phyloP scores from a whole-genome alignment of 2,888 invertebrate genomes.

The Iphiclides podalirius region DNA sequence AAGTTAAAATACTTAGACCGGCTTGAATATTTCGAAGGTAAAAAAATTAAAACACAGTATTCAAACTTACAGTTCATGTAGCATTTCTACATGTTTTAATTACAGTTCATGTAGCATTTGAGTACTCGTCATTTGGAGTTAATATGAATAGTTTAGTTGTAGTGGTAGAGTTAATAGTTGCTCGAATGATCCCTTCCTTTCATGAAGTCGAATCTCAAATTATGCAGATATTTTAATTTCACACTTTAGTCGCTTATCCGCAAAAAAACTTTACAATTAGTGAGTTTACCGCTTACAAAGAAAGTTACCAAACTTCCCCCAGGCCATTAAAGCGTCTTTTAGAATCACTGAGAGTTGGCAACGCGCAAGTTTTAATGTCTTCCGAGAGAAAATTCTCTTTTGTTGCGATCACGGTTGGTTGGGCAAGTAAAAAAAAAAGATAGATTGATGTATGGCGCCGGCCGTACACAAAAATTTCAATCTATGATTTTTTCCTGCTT shows the following conservation, averaged over 20 bases:
- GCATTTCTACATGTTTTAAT: too few relatives aligned
- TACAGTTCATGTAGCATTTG: too few relatives aligned
- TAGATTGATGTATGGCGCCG: constrained; percentile 30
- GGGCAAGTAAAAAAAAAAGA: constrained; percentile 40
- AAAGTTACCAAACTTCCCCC: constrained; percentile 44
- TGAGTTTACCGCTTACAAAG: constrained; percentile 48
- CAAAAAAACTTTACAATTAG: constrained; percentile 53
- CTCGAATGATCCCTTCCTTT: too few relatives aligned
- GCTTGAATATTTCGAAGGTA: too few relatives aligned
- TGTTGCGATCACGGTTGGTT: constrained; percentile 46
- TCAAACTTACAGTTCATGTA: too few relatives aligned
- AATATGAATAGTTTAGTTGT: too few relatives aligned
- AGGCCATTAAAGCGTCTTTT: constrained; percentile 50
- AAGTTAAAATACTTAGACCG: too few relatives aligned
- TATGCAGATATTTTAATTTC: constrained; percentile 15
- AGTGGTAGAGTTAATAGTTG: too few relatives aligned
- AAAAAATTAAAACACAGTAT: too few relatives aligned
- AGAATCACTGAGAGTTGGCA: constrained; percentile 43
- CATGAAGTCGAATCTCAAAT: background rate
- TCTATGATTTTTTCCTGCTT: constrained; percentile 19
- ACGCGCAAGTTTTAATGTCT: constrained; percentile 67
- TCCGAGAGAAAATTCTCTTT: constrained; percentile 46
- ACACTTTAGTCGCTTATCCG: constrained; percentile 24
- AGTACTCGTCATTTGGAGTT: too few relatives aligned
- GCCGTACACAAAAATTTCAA: constrained; percentile 11